Percentiles rank a stretch among this genome's conserved stretches.
phyloP scores from a whole-genome alignment of 23 tunicate species.

The Clavelina lepadiformis region DNA sequence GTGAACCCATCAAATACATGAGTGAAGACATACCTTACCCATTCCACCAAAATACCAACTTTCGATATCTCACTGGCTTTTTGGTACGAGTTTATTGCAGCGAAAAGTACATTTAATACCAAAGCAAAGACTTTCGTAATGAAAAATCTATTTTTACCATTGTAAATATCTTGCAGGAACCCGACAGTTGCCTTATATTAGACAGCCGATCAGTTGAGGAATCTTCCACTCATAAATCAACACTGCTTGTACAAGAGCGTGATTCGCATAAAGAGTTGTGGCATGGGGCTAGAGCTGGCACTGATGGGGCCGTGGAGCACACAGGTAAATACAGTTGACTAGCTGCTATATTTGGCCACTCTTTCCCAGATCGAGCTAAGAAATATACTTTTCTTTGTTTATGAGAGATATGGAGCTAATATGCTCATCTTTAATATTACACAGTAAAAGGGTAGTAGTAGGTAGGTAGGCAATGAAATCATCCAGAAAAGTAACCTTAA shows the following conservation, averaged over 20 bases:
- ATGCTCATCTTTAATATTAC: too few species aligned
- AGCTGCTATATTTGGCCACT: too few species aligned
- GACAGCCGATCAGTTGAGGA: constrained; percentile 28
- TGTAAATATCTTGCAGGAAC: constrained; percentile 40
- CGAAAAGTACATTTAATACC: neutral
- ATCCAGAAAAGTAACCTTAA: too few species aligned
- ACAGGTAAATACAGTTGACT: constrained; percentile 78
- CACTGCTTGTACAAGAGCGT: constrained; percentile 60
- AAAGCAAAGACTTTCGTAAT: neutral
- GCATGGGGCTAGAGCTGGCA: constrained; percentile 89
- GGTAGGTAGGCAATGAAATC: too few species aligned
- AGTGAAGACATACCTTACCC: constrained; percentile 89
- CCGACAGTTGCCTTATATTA: constrained; percentile 73
- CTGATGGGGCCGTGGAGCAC: constrained; percentile 49
- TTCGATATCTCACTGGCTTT: constrained; percentile 85
- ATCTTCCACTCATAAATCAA: constrained; percentile 14
- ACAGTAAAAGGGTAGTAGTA: too few species aligned
- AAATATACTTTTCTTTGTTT: too few species aligned
- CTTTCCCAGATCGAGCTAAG: too few species aligned
- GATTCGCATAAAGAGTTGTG: constrained; percentile 63
- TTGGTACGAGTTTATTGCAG: constrained; percentile 28
- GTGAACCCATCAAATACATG: constrained; percentile 54
- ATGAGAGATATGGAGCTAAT: too few species aligned
- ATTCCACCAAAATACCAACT: constrained; percentile 85
- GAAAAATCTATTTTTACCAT: neutral